A percentile compares a stretch with the other conserved stretches of the same genome.
phyloP scores from a whole-genome alignment of 2,888 invertebrate species.

The Pyralis farinalis region DNA sequence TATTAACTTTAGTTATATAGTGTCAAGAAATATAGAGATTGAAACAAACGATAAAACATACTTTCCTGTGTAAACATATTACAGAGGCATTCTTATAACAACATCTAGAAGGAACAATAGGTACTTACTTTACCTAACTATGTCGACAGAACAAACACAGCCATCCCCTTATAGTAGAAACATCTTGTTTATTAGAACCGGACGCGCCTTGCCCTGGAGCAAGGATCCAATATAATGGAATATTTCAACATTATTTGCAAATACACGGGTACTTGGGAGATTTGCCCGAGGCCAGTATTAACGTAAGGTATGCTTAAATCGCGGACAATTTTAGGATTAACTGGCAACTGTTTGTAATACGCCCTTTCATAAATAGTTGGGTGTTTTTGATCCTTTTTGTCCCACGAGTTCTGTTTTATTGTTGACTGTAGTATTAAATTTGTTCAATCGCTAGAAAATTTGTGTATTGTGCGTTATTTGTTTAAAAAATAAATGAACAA shows the following conservation, averaged over 20 bases:
- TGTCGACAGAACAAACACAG: slow-evolving; percentile 48
- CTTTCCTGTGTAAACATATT: too few relatives aligned
- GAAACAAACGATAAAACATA: too few relatives aligned
- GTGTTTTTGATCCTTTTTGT: slow-evolving; percentile 4
- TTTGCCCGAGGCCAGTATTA: slow-evolving; percentile 64
- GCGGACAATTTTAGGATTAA: slow-evolving; percentile 22
- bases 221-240: slow-evolving; percentile 79
- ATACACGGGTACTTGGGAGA: slow-evolving; percentile 67
- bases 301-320: slow-evolving; percentile 55
- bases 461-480: not conserved
- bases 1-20: too few relatives aligned
- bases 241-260: slow-evolving; percentile 77
- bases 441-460: not conserved
- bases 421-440: not conserved
- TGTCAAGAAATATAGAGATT: too few relatives aligned
- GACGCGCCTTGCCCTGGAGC: slow-evolving; percentile 65
- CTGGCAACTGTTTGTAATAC: slow-evolving; percentile 4
- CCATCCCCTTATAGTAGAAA: slow-evolving; percentile 47
- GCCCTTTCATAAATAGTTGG: not conserved
- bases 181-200: slow-evolving; percentile 75
- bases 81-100: too few relatives aligned
- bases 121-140: slow-evolving; percentile 13
- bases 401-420: slow-evolving; percentile 1
- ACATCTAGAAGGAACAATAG: slow-evolving; percentile 23
- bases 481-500: not conserved